Conservation (phyloP, 2,113 vertebrate species). For the Hemiscyllium ocellatum region DNA sequence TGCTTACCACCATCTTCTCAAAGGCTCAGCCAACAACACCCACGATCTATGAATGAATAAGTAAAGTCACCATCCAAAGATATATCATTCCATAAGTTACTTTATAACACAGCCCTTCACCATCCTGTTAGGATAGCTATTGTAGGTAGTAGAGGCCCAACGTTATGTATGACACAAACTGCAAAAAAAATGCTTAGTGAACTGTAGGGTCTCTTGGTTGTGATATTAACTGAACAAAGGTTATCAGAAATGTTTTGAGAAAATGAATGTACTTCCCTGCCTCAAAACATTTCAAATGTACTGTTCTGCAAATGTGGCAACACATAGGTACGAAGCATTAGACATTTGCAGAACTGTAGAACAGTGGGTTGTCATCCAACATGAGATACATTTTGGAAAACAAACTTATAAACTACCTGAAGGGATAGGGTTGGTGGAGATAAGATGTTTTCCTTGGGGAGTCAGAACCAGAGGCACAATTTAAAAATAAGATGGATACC, state of each 20-base stretch:
- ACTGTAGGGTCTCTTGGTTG: not conserved
- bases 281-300: not conserved
- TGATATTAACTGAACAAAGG: not conserved
- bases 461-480: too few species aligned
- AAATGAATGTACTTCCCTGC: not conserved
- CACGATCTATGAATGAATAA: too few species aligned
- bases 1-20: too few species aligned
- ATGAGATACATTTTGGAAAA: not conserved
- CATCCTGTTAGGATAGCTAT: not conserved
- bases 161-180: not conserved
- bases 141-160: too few species aligned
- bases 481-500: too few species aligned
- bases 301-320: not conserved
- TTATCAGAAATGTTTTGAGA: not conserved
- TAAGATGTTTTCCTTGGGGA: too few species aligned
- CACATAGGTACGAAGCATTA: not conserved
- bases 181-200: not conserved
- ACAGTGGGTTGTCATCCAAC: not conserved
- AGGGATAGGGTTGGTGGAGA: too few species aligned
- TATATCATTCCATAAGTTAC: not conserved
- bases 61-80: too few species aligned
- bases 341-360: not conserved
- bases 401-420: too few species aligned
- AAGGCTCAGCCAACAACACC: too few species aligned
- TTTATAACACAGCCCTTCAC: not conserved